Base-by-base conservation (phyloP, 1,140 invertebrate genomes). In the Platyscapa corneri region DNA sequence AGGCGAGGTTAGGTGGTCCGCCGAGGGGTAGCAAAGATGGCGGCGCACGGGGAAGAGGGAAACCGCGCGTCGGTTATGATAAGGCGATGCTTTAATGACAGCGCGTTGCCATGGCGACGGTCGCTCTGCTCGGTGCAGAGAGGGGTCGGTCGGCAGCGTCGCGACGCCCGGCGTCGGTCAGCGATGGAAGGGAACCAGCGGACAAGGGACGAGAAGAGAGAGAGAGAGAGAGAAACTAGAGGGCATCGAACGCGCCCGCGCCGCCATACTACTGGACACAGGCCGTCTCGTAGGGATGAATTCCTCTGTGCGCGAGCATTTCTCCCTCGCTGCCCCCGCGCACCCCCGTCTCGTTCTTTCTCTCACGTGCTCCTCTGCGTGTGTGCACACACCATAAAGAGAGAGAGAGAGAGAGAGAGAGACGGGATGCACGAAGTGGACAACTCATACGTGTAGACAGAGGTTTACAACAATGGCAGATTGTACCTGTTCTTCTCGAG, bases 51-150 rank as follows among this genome's bases (percentile, higher is more conserved):
- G 34, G 56, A 32, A 65, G 83, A 53, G 80, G 37, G 46, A 78
- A 76, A 83, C 64, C 88, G 89, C 91, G 92, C 91, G 90, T 92
- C 91, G 92, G 93, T 93, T 93, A 93, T 93, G 93, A 93, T 93
- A 93, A 93, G 93, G 93, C 93, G 93, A 93, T 93, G 93, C 92
- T 93, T 93, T 93, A 93, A 93, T 93, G 93, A 93, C 93, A 93
- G 80, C 70, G 90, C 87, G 92, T 93, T 89, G 87, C 92, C 89
- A 92, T 37, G 93, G 91, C 92, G 86, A 91, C 92, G 91, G 89
- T 91, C 87, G 90, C 92, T 91, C 89, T 14, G 83, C 53, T 30
- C 53, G 89, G 89, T 88, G 89, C 34, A 30, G 34, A 90, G 89
- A 91, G 90, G 92, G 92, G 92, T 90, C 90, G 90, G 46, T 16